phyloP scores from a whole-genome alignment of 30 jellyfish, hydroid and myxozoan genomes.

The Aurelia aurita region DNA sequence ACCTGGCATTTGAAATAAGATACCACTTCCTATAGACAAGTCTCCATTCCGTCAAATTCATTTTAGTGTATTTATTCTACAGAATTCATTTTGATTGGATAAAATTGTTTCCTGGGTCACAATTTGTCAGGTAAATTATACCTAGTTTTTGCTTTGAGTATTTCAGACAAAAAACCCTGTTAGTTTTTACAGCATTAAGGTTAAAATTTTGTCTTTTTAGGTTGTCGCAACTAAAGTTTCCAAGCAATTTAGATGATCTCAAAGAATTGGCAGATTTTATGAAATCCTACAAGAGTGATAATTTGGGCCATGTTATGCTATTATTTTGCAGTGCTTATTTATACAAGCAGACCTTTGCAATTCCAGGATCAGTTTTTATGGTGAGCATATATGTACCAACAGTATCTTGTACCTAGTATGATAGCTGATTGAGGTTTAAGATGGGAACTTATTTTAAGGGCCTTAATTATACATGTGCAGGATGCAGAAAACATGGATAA shows the following conservation, averaged over 20 bases:
- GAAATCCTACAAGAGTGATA: conserved; percentile 66
- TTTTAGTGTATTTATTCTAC: no score
- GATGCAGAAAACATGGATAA: no score
- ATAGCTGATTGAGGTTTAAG: no score
- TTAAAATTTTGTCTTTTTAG: not conserved
- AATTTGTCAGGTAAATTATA: no score
- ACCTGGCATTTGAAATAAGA: no score
- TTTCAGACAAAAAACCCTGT: not conserved
- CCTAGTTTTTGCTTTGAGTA: not conserved
- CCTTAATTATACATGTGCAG: no score
- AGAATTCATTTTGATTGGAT: no score
- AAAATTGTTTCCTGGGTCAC: no score
- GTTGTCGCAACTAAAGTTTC: conserved; percentile 57
- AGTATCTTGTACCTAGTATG: no score
- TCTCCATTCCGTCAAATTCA: no score
- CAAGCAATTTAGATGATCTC: conserved; percentile 83
- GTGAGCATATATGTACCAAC: conserved; percentile 28
- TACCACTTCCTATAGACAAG: no score
- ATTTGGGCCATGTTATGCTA: conserved; percentile 47
- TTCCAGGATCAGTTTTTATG: conserved; percentile 98
- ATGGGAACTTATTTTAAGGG: no score
- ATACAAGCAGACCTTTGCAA: conserved; percentile 96
- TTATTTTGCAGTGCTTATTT: conserved; percentile 93
- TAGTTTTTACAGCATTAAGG: not conserved
- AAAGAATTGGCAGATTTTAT: conserved; percentile 68